These are phyloP conservation scores for Orthosia gracilis DNA, from an alignment of 2,888 invertebrate genomes.

Conservation along the genomic window DNA sequence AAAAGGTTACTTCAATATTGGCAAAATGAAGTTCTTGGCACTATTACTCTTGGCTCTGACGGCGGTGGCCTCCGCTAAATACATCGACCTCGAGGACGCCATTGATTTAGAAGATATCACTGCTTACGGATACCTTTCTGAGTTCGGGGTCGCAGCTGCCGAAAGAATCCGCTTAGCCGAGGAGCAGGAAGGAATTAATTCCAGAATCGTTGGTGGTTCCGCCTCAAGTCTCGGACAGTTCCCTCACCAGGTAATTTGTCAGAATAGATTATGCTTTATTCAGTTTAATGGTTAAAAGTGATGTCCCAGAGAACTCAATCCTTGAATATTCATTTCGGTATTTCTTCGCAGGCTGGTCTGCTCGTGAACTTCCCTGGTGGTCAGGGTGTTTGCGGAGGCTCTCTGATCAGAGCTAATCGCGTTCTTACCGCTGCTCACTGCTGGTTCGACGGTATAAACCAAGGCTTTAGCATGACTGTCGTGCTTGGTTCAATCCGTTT, in stretches of 20 bases:
- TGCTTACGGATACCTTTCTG: slow-evolving; percentile 64
- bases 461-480: slow-evolving; percentile 74
- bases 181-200: slow-evolving; percentile 36
- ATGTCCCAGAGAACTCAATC: neutral
- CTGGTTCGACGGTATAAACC: slow-evolving; percentile 79
- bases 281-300: no score
- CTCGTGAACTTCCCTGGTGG: slow-evolving; percentile 22
- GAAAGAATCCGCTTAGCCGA: slow-evolving; percentile 57
- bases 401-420: slow-evolving; percentile 69
- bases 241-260: slow-evolving; percentile 65
- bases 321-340: neutral
- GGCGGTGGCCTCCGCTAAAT: slow-evolving; percentile 51
- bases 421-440: slow-evolving; percentile 83
- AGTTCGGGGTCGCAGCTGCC: slow-evolving; percentile 63
- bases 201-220: slow-evolving; percentile 68
- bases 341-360: slow-evolving; percentile 56
- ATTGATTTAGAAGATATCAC: slow-evolving; percentile 54
- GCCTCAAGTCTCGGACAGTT: slow-evolving; percentile 58
- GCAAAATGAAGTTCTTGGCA: slow-evolving; percentile 44
- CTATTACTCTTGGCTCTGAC: slow-evolving; percentile 55
- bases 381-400: slow-evolving; percentile 76
- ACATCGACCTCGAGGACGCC: slow-evolving; percentile 34
- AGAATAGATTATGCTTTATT: no score
- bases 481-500: slow-evolving; percentile 75
- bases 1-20: neutral